These are phyloP conservation scores for Hystrix brachyura DNA, from an alignment of 2,113 vertebrate genomes.

Conservation along the genomic window DNA sequence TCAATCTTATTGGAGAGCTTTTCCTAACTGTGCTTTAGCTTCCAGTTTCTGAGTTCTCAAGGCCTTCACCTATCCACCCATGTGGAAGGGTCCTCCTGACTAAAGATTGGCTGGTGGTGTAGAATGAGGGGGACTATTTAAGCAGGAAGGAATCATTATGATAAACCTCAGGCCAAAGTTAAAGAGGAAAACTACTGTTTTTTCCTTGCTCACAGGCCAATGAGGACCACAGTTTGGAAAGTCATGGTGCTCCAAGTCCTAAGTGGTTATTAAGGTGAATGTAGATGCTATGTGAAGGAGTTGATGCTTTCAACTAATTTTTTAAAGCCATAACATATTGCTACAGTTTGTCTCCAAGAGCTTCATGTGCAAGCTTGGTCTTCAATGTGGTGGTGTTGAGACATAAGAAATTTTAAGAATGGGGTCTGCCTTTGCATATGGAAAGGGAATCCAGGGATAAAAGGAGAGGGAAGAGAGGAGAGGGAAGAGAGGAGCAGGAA, in stretches of 20 bases:
- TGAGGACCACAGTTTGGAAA: not conserved
- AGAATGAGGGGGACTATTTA: fast-evolving
- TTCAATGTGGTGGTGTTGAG: not conserved
- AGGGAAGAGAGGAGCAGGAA: not conserved
- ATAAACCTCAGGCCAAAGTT: not conserved
- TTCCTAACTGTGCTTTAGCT: not conserved
- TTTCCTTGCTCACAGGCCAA: not conserved
- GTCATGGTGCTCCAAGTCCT: not conserved
- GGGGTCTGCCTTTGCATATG: not conserved
- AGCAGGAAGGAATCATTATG: not conserved
- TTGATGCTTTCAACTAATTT: not conserved
- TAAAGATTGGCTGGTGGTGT: not conserved
- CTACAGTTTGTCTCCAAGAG: not conserved
- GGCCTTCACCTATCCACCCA: not conserved
- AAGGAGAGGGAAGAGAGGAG: not conserved
- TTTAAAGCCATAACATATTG: not conserved
- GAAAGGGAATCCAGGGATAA: not conserved
- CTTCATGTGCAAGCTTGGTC: not conserved
- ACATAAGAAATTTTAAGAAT: not conserved
- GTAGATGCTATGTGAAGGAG: not conserved
- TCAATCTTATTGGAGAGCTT: not conserved
- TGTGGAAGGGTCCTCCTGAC: not conserved
- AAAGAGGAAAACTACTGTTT: not conserved
- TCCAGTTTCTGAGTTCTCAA: not conserved
- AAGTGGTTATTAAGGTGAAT: not conserved